These are phyloP conservation scores for Aptenodytes forsteri DNA, from an alignment of 2,113 vertebrate species.

Conservation along the genomic window DNA sequence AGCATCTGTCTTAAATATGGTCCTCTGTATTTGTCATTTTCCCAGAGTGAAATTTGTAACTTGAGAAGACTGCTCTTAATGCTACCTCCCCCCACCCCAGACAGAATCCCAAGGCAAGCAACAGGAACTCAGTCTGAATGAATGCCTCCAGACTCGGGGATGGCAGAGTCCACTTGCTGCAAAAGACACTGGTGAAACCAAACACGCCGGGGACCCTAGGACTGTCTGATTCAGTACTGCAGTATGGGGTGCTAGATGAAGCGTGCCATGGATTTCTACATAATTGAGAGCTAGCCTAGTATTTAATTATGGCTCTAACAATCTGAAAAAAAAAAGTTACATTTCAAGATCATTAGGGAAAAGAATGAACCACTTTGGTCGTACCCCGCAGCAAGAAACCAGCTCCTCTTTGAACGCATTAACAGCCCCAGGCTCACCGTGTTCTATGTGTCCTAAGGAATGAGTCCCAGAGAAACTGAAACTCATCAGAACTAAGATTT, in stretches of 20 bases:
- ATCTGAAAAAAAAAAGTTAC: neutral
- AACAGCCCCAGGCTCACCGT: neutral
- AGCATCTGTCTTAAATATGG: neutral
- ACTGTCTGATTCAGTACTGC: neutral
- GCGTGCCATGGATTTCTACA: no score
- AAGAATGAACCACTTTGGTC: neutral
- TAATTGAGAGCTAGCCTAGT: neutral
- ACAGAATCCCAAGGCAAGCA: neutral
- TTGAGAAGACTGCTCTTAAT: neutral
- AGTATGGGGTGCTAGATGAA: neutral
- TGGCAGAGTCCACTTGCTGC: neutral
- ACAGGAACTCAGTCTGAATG: neutral
- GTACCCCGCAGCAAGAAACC: neutral
- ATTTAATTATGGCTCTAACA: neutral
- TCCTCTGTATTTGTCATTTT: neutral
- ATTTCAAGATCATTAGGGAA: neutral
- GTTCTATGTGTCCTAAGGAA: neutral
- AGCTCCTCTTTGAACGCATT: neutral
- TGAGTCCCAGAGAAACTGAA: neutral
- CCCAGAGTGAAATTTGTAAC: neutral
- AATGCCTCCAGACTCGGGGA: rapidly evolving
- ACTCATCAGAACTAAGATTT: neutral
- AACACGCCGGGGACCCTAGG: neutral
- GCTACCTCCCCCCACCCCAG: neutral
- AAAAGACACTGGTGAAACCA: neutral